Evolutionary conservation across 2,888 invertebrate genomes (phyloP).

Genomic region (Crossocerus cetratus): DNA sequence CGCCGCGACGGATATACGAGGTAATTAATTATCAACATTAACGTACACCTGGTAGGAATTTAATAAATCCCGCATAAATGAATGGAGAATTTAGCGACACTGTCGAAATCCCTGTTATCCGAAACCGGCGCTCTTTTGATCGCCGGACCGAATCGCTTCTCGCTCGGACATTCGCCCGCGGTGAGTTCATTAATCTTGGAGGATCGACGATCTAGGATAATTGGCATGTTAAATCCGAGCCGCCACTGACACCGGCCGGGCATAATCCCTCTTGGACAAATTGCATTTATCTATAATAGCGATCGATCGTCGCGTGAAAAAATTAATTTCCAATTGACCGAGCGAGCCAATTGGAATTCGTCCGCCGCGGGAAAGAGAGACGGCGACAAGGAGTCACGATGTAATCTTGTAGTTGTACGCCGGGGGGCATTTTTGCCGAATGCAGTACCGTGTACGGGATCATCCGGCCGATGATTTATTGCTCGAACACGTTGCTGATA

Average conservation of each 20-base stretch:
- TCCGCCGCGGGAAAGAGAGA: not conserved
- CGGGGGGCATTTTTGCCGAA: not conserved
- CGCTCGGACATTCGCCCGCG: not conserved
- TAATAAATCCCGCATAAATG: not conserved
- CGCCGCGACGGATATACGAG: slow-evolving; percentile 18
- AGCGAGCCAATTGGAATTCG: slow-evolving; percentile 4
- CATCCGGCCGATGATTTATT: slow-evolving; percentile 15
- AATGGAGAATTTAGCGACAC: too few relatives aligned
- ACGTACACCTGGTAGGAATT: not conserved
- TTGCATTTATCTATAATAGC: slow-evolving; percentile 14
- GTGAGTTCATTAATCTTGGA: slow-evolving; percentile 20
- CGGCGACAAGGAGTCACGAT: not conserved
- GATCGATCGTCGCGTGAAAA: slow-evolving; percentile 19
- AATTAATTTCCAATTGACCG: slow-evolving; percentile 10
- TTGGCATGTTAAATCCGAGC: not conserved
- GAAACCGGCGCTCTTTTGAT: not conserved
- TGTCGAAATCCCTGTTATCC: not conserved
- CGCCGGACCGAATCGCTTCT: not conserved
- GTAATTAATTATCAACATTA: not conserved
- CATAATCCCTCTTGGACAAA: slow-evolving; percentile 2
- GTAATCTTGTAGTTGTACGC: not conserved
- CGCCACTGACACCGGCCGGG: not conserved
- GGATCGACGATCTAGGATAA: not conserved
- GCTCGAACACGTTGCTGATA: not conserved
- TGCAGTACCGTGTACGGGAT: not conserved